These are phyloP conservation scores for Lobophora halterata DNA, from an alignment of 2,888 invertebrate genomes.

Conservation along the genomic window DNA sequence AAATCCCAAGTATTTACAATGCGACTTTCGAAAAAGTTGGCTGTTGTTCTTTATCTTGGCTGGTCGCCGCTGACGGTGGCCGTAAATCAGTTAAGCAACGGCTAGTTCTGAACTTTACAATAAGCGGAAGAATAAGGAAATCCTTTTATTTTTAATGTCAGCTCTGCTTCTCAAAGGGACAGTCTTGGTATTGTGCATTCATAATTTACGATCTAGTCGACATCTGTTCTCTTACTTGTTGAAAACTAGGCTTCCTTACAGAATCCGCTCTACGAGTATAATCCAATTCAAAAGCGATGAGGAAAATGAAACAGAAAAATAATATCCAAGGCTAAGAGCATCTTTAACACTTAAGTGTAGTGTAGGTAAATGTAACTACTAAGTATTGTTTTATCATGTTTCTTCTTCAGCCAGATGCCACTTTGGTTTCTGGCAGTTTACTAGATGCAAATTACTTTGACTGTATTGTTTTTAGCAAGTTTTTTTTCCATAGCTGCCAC, in stretches of 20 bases:
- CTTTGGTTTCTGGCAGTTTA: too few relatives aligned
- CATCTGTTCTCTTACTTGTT: conserved; percentile 41
- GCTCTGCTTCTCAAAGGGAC: conserved; percentile 42
- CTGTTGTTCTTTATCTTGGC: conserved; percentile 49
- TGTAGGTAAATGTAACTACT: too few relatives aligned
- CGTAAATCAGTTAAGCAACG: conserved; percentile 69
- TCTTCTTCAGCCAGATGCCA: too few relatives aligned
- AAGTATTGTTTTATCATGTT: not conserved
- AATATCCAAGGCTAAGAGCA: conserved; percentile 8
- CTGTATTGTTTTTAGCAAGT: too few relatives aligned
- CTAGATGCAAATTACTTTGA: too few relatives aligned
- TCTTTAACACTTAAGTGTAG: too few relatives aligned
- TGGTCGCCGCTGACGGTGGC: conserved; percentile 38
- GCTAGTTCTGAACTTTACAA: conserved; percentile 44
- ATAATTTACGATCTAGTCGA: conserved; percentile 40
- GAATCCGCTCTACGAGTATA: too few relatives aligned
- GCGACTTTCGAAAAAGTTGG: conserved; percentile 59
- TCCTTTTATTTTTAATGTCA: conserved; percentile 42
- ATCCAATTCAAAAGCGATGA: conserved; percentile 12
- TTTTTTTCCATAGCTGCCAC: too few relatives aligned
- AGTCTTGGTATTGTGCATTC: conserved; percentile 36
- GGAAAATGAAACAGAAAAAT: conserved; percentile 14
- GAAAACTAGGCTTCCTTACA: conserved; percentile 27
- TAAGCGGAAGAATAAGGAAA: conserved; percentile 44
- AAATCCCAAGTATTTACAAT: conserved; percentile 63